Percentiles rank a stretch among this genome's conserved stretches.
phyloP scores from a whole-genome alignment of 2,888 invertebrate species.

The Drosophila dives region DNA sequence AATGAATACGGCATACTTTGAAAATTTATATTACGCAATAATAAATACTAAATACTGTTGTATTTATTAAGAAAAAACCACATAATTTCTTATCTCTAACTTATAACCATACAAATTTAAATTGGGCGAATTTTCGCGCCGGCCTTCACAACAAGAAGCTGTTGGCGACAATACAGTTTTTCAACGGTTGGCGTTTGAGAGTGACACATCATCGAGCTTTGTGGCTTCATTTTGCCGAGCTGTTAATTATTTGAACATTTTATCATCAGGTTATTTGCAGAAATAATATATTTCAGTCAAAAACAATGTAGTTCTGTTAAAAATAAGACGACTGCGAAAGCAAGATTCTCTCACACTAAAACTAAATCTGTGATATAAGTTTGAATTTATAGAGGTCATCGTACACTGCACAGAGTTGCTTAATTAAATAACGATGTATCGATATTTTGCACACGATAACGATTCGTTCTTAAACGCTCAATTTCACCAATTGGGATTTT shows the following conservation, averaged over 20 bases:
- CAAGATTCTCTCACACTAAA: background rate
- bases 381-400: background rate
- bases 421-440: constrained; percentile 12
- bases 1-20: background rate
- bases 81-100: background rate
- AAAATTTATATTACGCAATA: background rate
- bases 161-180: background rate
- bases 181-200: background rate
- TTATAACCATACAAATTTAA: background rate
- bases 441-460: constrained; percentile 18
- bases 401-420: background rate
- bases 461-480: background rate
- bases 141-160: background rate
- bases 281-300: background rate
- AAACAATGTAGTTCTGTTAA: background rate
- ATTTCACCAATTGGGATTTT: constrained; percentile 42
- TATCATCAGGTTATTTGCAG: background rate
- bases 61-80: background rate
- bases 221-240: background rate
- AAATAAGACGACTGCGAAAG: background rate
- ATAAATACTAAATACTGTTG: background rate
- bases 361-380: background rate
- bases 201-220: constrained; percentile 6
- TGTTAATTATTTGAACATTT: background rate
- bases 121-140: background rate